Conservation (phyloP, 2,797 vertebrate species). For the Pangasius larnaudii region DNA sequence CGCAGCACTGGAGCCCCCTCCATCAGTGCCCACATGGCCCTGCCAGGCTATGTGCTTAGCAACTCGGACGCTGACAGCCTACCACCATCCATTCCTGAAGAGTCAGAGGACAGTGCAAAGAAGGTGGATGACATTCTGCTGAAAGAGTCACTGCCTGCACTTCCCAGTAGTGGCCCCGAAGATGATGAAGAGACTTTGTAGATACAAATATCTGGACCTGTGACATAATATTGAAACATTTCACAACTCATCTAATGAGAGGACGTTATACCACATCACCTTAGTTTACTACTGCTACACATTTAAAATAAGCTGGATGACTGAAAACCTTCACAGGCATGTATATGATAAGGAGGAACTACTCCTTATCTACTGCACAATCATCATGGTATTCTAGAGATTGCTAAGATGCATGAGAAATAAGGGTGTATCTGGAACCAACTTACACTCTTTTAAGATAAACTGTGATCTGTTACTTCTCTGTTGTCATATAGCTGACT, state of each 20-base stretch:
- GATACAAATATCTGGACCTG: conserved; percentile 10
- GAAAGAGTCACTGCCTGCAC: conserved; percentile 51
- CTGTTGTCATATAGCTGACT: not conserved
- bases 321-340: not conserved
- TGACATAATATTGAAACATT: not conserved
- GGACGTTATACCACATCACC: not conserved
- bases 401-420: not conserved
- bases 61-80: conserved; percentile 75
- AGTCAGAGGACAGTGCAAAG: conserved; percentile 59
- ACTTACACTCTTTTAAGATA: not conserved
- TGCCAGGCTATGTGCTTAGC: conserved; percentile 79
- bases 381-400: not conserved
- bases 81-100: conserved; percentile 62
- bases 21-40: conserved; percentile 63
- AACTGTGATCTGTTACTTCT: not conserved
- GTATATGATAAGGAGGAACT: not conserved
- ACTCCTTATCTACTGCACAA: not conserved
- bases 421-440: not conserved
- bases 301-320: not conserved
- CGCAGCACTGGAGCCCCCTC: conserved; percentile 50
- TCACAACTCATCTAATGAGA: not conserved
- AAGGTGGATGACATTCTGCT: conserved; percentile 62
- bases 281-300: not conserved
- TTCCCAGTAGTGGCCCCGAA: conserved; percentile 44
- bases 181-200: conserved; percentile 58